Conservation (phyloP, 2,113 vertebrate species). For the Ia io region DNA sequence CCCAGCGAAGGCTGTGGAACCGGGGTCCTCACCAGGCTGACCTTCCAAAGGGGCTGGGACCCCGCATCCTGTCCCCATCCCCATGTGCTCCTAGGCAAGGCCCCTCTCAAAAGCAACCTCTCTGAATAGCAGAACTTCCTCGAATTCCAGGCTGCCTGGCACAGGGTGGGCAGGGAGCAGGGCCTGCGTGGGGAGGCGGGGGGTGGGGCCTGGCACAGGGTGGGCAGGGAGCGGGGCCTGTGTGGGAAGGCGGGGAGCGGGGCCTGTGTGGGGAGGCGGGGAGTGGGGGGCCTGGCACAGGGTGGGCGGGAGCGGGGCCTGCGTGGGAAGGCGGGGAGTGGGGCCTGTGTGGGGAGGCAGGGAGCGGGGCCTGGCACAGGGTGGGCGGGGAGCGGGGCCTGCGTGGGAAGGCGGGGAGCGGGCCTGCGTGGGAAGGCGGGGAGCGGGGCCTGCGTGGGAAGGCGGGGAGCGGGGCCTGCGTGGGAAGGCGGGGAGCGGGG, state of each 20-base stretch:
- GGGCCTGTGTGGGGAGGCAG: neutral
- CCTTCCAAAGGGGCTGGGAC: neutral
- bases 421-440: neutral
- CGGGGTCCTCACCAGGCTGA: neutral
- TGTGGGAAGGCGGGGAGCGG: no score
- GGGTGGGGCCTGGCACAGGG: no score
- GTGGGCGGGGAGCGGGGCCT: neutral
- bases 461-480: neutral
- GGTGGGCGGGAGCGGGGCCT: neutral
- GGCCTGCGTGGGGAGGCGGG: neutral
- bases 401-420: no score
- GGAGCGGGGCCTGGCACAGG: no score
- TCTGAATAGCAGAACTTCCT: neutral
- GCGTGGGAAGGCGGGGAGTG: neutral
- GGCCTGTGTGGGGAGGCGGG: neutral
- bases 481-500: no score
- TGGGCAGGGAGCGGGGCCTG: neutral
- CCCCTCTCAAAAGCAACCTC: neutral
- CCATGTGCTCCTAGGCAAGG: neutral
- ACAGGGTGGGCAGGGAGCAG: neutral
- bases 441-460: no score
- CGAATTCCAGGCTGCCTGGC: fast-evolving
- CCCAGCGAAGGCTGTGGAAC: neutral
- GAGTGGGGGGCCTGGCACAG: fast-evolving
- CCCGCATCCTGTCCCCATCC: no score